Evolutionary conservation across 1,140 invertebrate species (phyloP).

Genomic region (Bombus huntii): DNA sequence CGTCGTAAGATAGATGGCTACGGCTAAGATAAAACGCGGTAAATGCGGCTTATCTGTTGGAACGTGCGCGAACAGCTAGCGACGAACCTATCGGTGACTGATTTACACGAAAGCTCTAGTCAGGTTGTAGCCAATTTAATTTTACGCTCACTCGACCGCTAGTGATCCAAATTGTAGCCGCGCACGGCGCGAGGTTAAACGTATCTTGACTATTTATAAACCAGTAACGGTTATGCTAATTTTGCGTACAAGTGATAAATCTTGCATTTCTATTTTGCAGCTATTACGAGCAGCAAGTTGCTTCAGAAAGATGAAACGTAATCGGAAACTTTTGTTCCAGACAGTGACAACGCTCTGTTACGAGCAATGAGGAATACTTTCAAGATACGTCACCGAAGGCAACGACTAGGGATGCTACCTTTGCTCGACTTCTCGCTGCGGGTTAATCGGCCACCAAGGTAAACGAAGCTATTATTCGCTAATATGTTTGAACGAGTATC

Average conservation of each 20-base stretch:
- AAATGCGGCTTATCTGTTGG: neutral
- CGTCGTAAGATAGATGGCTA: neutral
- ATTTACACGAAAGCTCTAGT: neutral
- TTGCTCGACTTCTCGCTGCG: slow-evolving; percentile 57
- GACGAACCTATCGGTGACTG: neutral
- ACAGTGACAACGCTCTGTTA: neutral
- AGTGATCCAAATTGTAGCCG: slow-evolving; percentile 6
- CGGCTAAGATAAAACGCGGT: neutral
- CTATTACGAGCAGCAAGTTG: too few species aligned
- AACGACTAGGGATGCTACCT: slow-evolving; percentile 35
- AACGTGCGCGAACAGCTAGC: neutral
- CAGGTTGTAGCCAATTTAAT: slow-evolving; percentile 1
- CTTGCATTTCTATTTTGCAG: too few species aligned
- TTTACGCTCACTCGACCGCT: neutral
- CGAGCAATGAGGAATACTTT: neutral
- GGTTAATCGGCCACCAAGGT: slow-evolving; percentile 21
- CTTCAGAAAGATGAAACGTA: neutral
- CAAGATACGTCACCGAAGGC: slow-evolving; percentile 6
- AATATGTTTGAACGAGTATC: slow-evolving; percentile 69
- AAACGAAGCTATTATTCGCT: slow-evolving; percentile 37
- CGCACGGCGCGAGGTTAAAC: neutral
- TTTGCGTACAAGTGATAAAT: neutral
- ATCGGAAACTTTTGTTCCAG: neutral
- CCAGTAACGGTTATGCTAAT: neutral
- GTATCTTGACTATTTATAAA: slow-evolving; percentile 3